Evolutionary conservation across 1,140 invertebrate species (phyloP), one percentile per base, ranked within the genome.

Genomic region (Cardiocondyla obscurior): DNA sequence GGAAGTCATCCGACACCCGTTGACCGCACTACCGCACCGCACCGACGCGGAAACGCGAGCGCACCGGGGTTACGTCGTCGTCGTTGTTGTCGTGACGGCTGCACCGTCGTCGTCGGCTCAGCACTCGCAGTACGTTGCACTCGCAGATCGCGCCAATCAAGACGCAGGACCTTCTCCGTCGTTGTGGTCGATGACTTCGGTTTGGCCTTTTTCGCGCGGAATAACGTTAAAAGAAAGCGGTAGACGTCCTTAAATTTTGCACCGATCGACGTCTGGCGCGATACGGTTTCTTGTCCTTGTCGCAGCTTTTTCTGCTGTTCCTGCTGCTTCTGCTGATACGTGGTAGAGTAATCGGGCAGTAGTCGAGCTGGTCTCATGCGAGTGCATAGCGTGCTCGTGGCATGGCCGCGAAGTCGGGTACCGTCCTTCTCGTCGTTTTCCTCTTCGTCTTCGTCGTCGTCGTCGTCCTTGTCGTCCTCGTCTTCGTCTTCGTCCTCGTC

Each of bases 1-100:
- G 81, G 89, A 89, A 93, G 91, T 93, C 93, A 94, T 93, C 93
- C 93, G 91, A 90, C 91, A 90, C 90, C 89, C 79, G 89, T 89
- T 88, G 87, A 88, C 70, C 84, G 90, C 83, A 84, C 82, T 74
- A 76, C 70, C 60, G 70, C 74, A 73, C 64, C 72, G 81, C 86
- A 72, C 64, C 79, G 65, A 82, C 81, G 81, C 70, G 81, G 64
- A 19, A 62, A 69, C 58, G 81, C 70, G 72, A 82, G 39, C 64
- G 70, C 44, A 49, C 49, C 74, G 46, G 84, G 79, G 58, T 82
- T 85, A 85, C 44, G 85, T 82, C 28, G 74, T 25, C 25, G 73
- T 36, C 30, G 67, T 33, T 30, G 67, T 22, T 19, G 33, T 25
- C n/a, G 53, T 53, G 58, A 49, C 49, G 25, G 30, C 25, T 53